Conservation (phyloP, 2,113 vertebrate species). For the Hirundichthys speculiger region DNA sequence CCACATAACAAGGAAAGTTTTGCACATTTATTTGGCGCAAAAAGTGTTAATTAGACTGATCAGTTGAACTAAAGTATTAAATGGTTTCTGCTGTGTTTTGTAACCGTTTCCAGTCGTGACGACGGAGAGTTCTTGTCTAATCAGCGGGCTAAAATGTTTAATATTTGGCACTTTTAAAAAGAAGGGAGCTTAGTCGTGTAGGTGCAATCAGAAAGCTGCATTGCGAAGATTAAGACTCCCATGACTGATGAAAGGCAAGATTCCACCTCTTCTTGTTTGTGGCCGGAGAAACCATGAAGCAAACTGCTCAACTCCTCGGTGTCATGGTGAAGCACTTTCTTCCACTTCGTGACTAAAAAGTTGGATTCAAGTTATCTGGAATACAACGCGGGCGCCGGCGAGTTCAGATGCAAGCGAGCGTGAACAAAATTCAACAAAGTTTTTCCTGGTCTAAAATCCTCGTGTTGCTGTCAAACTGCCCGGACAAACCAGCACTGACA, state of each 20-base stretch:
- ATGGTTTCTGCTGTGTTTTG: too few relatives aligned
- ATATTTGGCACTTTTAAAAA: too few relatives aligned
- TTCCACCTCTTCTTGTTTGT: conserved; percentile 47
- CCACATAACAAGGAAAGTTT: too few relatives aligned
- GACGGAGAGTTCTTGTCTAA: conserved; percentile 11
- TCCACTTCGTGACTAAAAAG: conserved; percentile 43
- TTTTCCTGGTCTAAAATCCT: conserved; percentile 46
- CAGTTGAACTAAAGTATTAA: too few relatives aligned
- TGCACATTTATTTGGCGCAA: too few relatives aligned
- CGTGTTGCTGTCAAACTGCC: conserved; percentile 35
- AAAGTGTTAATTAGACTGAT: too few relatives aligned
- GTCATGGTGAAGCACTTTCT: conserved; percentile 47
- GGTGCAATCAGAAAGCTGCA: conserved; percentile 40
- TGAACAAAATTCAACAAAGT: conserved; percentile 67
- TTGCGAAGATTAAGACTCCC: conserved; percentile 55
- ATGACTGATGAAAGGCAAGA: conserved; percentile 54
- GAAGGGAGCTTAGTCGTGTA: conserved; percentile 16
- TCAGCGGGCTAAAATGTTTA: too few relatives aligned
- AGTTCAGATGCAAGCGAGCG: conserved; percentile 46
- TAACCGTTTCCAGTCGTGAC: background rate
- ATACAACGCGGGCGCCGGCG: conserved; percentile 44
- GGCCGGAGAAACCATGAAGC: conserved; percentile 57
- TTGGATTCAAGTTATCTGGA: conserved; percentile 49
- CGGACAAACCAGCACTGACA: conserved; percentile 47
- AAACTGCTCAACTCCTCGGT: conserved; percentile 26